Evolutionary conservation across 2,797 vertebrate genomes (phyloP), one percentile per base, ranked within the genome.

Genomic region (Fistularia tabacaria): DNA sequence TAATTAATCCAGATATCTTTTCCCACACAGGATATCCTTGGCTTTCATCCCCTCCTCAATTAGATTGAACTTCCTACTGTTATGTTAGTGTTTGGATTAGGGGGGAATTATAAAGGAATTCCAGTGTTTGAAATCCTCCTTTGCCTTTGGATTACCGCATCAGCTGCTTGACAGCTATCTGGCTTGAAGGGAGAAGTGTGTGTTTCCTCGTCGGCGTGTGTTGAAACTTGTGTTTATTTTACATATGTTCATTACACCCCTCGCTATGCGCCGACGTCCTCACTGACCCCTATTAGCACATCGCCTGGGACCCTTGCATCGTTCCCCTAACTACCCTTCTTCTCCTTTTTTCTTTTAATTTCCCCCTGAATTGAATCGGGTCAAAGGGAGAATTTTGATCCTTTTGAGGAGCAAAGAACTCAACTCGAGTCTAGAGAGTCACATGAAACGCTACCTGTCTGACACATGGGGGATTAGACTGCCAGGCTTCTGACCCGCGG

Each of bases 1-100:
- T 84, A 82, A 89, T 88, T 87, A 85, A 89, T 86, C 84, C 79
- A 82, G 47, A 65, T 80, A 76, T 88, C 68, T 83, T 77, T 77
- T 77, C 76, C 77, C 81, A 77, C 76, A 74, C 73, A 79, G 74
- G 69, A 67, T 76, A 71, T 79, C 73, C 72, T 76, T 63, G 76
- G 76, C 81, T 88, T 85, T 83, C 79, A 88, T 87, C 80, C 71
- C 53, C 51, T 65, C 62, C 64, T 83, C 74, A 84, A 77, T 88
- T 86, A 85, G 75, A 77, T 46, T 77, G 76, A 83, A 83, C 75
- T 81, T 77, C 80, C 64, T 64, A 37, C 60, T 78, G 78, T 76
- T 83, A 14, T 81, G 77, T 85, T 86, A 66, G 72, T 65, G 61
- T 82, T 87, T 69, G 82, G 79, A 89, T 88, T 89, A 87, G 61